Evolutionary conservation across 2,888 invertebrate species (phyloP).

Genomic region (Elysia crispata): DNA sequence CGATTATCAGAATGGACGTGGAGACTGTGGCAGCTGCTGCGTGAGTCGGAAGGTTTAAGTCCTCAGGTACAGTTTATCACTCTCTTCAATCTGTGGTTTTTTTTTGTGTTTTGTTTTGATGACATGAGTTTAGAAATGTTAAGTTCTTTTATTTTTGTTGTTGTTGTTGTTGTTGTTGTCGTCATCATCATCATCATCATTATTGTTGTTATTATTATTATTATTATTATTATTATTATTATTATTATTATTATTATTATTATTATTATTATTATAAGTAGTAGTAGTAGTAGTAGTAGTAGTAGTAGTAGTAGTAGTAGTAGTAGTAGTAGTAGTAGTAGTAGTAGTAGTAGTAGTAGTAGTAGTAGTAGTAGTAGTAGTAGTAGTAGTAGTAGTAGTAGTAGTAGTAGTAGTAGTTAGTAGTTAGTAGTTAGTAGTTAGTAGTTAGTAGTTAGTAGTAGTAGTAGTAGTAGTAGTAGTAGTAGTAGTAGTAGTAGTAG

Average conservation of each 20-base stretch:
- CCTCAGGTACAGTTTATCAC: too few species aligned
- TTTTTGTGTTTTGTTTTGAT: too few species aligned
- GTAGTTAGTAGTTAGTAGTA: too few species aligned
- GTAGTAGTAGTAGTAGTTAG: conserved; percentile 16
- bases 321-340: conserved; percentile 31
- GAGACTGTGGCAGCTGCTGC: too few species aligned
- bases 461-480: conserved; percentile 20
- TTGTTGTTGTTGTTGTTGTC: too few species aligned
- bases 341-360: conserved; percentile 31
- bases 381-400: conserved; percentile 3
- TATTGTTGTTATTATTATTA: conserved; percentile 1
- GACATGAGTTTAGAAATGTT: too few species aligned
- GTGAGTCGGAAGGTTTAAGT: too few species aligned
- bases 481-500: conserved; percentile 25
- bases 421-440: too few species aligned
- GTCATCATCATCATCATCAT: conserved; percentile 13
- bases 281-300: conserved; percentile 34
- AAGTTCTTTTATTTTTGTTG: too few species aligned
- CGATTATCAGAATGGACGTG: too few species aligned
- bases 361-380: conserved; percentile 28
- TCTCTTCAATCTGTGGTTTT: too few species aligned
- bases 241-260: conserved; percentile 11
- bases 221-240: background rate
- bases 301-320: conserved; percentile 15
- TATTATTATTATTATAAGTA: too few species aligned